These are phyloP conservation scores for Pissodes strobi DNA, from an alignment of 1,140 invertebrate genomes.

Conservation along the genomic window DNA sequence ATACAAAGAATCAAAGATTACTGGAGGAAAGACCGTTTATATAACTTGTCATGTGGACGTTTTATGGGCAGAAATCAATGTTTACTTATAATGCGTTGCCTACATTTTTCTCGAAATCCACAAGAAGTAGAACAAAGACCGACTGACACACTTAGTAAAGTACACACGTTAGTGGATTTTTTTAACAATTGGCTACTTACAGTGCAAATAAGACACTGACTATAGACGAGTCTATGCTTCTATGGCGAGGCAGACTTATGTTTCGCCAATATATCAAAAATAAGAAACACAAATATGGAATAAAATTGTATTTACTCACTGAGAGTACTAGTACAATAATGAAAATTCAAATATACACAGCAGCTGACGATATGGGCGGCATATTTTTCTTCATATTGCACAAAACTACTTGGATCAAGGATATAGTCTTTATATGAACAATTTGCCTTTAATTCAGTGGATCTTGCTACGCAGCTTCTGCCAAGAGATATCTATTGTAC, in stretches of 20 bases:
- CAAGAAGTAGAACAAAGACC: background rate
- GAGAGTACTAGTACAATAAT: no score
- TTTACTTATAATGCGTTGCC: background rate
- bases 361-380: no score
- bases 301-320: no score
- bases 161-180: slow-evolving; percentile 13
- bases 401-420: slow-evolving; percentile 54
- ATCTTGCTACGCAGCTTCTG: slow-evolving; percentile 49
- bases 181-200: slow-evolving; percentile 43
- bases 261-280: no score
- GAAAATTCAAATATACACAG: no score
- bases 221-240: no score
- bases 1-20: background rate
- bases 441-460: slow-evolving; percentile 54
- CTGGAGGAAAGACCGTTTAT: background rate
- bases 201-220: no score
- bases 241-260: no score
- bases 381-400: no score
- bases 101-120: background rate
- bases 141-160: background rate
- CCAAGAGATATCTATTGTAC: slow-evolving; percentile 46
- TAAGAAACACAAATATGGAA: no score
- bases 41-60: background rate
- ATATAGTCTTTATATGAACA: slow-evolving; percentile 54
- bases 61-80: background rate